Conservation (phyloP, 2,113 vertebrate species). For the Anoura caudifer region DNA sequence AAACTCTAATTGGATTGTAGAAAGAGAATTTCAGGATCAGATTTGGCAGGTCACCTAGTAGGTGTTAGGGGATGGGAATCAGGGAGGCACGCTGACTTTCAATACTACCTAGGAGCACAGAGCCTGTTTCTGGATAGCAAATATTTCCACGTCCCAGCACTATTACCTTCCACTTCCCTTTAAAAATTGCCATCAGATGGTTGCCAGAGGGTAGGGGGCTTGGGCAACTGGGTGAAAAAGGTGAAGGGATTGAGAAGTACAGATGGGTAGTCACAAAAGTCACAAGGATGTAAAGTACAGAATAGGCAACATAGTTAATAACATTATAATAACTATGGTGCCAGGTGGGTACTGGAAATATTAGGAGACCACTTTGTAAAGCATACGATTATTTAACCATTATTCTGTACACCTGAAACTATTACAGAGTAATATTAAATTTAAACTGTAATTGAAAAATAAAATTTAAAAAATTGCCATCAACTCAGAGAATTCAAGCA, state of each 20-base stretch:
- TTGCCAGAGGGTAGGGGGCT: neutral
- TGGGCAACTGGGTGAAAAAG: neutral
- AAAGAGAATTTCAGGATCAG: neutral
- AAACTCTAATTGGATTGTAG: neutral
- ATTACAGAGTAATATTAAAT: neutral
- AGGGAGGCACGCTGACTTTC: neutral
- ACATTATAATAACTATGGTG: neutral
- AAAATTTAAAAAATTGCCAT: neutral
- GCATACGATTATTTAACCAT: neutral
- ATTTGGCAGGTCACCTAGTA: neutral
- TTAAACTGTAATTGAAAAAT: neutral
- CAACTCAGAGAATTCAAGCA: neutral
- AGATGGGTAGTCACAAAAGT: neutral
- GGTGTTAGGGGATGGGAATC: neutral
- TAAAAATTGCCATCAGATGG: neutral
- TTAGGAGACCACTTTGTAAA: neutral
- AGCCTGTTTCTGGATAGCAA: neutral
- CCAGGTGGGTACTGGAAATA: neutral
- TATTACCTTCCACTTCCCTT: neutral
- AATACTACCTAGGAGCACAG: neutral
- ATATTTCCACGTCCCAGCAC: neutral
- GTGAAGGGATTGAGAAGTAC: neutral
- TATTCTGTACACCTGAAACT: neutral
- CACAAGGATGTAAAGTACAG: neutral
- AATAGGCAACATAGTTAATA: neutral